Evolutionary conservation across 2,797 vertebrate species (phyloP).

Genomic region (Hypotaenidia philippensis): DNA sequence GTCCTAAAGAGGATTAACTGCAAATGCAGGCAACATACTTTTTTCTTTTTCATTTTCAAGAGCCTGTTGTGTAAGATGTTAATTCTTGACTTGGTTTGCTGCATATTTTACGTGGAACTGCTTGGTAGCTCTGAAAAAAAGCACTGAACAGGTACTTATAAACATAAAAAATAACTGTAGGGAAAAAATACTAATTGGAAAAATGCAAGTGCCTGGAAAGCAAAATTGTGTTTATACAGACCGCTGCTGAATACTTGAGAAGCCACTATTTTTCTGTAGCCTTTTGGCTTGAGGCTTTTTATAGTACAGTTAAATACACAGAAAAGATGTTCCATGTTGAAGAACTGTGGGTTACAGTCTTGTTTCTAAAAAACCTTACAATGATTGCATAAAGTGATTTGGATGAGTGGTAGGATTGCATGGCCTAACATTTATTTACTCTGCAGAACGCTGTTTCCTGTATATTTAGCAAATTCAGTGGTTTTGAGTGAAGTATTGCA

Average conservation of each 20-base stretch:
- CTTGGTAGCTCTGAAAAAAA: not conserved
- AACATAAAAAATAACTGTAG: not conserved
- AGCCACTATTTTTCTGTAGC: not conserved
- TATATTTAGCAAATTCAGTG: not conserved
- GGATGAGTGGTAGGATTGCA: not conserved
- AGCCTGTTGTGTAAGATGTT: conserved; percentile 84
- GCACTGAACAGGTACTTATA: not conserved
- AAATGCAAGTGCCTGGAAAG: not conserved
- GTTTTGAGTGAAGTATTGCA: not conserved
- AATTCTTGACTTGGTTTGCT: conserved; percentile 69
- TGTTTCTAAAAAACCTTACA: not conserved
- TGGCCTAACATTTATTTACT: not conserved
- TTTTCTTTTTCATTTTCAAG: conserved; percentile 84
- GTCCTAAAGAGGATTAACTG: conserved; percentile 90
- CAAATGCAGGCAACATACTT: conserved; percentile 76
- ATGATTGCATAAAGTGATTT: not conserved
- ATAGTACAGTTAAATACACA: not conserved
- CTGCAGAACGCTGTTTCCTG: not conserved
- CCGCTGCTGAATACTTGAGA: not conserved
- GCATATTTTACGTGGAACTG: conserved; percentile 16
- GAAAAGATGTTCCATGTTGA: not conserved
- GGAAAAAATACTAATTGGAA: not conserved
- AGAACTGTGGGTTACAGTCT: not conserved
- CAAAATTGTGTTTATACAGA: not conserved
- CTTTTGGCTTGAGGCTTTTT: not conserved